These are phyloP conservation scores for Coelopa frigida DNA, from an alignment of 1,140 invertebrate genomes.

Conservation along the genomic window DNA sequence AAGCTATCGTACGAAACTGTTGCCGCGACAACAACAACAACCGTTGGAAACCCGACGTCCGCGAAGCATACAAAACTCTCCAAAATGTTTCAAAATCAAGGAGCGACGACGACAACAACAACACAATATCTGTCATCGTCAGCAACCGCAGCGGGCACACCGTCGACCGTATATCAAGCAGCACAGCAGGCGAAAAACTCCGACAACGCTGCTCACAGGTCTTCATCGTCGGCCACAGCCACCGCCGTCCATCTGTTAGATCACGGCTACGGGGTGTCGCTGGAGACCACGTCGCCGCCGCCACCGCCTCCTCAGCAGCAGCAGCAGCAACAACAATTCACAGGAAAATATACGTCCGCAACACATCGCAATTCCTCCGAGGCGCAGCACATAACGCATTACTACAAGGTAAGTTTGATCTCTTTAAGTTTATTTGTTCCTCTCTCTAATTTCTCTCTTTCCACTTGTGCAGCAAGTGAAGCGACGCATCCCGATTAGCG, in stretches of 20 bases:
- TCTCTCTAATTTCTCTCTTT: constrained; percentile 5
- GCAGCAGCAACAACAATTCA: constrained; percentile 21
- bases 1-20: constrained; percentile 9
- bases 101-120: constrained; percentile 12
- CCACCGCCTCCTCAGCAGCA: constrained; percentile 44
- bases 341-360: constrained; percentile 44
- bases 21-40: constrained; percentile 7
- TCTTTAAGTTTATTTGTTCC: not conserved
- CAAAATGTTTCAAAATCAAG: not conserved
- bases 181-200: constrained; percentile 5
- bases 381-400: constrained; percentile 39
- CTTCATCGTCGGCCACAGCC: not conserved
- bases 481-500: constrained; percentile 29
- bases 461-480: constrained; percentile 25
- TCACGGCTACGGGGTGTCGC: constrained; percentile 76
- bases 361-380: constrained; percentile 23
- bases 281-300: constrained; percentile 59
- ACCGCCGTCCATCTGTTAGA: constrained; percentile 60
- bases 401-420: constrained; percentile 34
- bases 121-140: too few species aligned
- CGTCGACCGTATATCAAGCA: too few species aligned
- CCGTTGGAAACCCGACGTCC: not conserved
- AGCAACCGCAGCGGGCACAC: too few species aligned
- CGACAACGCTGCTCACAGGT: too few species aligned
- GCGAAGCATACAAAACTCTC: not conserved